Percentiles rank a stretch among this genome's conserved stretches.
phyloP scores from a whole-genome alignment of 1,140 invertebrate genomes.

The Steinernema khuongi region DNA sequence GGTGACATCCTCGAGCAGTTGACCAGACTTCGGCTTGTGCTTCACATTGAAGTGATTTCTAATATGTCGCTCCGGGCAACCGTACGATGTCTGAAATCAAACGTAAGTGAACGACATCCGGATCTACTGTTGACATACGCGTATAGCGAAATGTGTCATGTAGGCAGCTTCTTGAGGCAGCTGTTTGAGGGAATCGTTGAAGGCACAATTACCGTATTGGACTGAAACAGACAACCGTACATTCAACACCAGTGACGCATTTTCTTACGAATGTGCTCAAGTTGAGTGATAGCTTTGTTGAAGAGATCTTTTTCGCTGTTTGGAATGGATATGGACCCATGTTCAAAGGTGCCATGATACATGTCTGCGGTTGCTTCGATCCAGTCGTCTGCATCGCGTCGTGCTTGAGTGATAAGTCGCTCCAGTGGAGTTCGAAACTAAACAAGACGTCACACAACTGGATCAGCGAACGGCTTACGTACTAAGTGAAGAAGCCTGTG shows the following conservation, averaged over 20 bases:
- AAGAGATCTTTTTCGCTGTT: constrained; percentile 27
- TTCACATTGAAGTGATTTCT: constrained; percentile 37
- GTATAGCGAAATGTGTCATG: constrained; percentile 31
- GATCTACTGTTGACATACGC: neutral
- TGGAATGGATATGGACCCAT: constrained; percentile 31
- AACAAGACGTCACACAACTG: constrained; percentile 15
- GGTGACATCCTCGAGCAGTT: constrained; percentile 39
- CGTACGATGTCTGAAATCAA: constrained; percentile 23
- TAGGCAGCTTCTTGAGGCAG: constrained; percentile 34
- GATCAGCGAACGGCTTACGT: constrained; percentile 2
- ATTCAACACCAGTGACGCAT: constrained; percentile 15
- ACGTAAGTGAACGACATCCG: neutral
- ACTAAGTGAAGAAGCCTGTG: constrained; percentile 39
- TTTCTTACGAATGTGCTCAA: constrained; percentile 3
- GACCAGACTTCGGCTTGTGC: constrained; percentile 34
- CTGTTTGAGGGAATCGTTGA: constrained; percentile 32
- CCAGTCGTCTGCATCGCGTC: constrained; percentile 45
- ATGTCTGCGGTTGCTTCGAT: constrained; percentile 40
- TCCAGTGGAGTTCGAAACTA: constrained; percentile 39
- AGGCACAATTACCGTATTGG: constrained; percentile 8
- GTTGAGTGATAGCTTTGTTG: constrained; percentile 37
- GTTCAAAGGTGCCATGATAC: constrained; percentile 35
- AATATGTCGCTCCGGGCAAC: constrained; percentile 24
- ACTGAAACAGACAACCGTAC: neutral
- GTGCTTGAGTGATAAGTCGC: constrained; percentile 33